Evolutionary conservation across 2,113 vertebrate species (phyloP).

Genomic region (Turdus rufiventris): DNA sequence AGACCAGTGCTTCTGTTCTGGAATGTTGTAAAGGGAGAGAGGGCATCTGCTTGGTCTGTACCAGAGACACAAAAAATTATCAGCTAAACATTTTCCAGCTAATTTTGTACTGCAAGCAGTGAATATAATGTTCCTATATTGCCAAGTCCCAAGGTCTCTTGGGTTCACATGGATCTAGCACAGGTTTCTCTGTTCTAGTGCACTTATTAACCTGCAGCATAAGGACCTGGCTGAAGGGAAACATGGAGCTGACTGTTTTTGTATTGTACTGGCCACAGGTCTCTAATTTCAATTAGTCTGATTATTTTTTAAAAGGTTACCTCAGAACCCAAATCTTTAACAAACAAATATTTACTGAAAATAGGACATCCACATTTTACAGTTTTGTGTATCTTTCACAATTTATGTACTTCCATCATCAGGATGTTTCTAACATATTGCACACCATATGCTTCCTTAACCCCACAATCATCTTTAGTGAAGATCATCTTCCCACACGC

Average conservation of each 20-base stretch:
- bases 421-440: constrained; percentile 24
- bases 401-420: not conserved
- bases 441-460: constrained; percentile 11
- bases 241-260: not conserved
- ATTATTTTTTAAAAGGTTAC: not conserved
- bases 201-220: not conserved
- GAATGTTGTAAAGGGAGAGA: not conserved
- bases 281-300: not conserved
- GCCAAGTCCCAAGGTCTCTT: not conserved
- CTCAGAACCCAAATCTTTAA: not conserved
- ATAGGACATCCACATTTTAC: not conserved
- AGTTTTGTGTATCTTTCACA: not conserved
- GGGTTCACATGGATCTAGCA: not conserved
- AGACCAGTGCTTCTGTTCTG: not conserved
- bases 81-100: not conserved
- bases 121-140: not conserved
- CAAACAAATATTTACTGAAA: not conserved
- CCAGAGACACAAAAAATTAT: not conserved
- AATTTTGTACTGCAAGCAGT: not conserved
- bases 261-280: not conserved
- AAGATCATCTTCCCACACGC: not conserved
- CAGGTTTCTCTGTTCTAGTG: not conserved
- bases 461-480: not conserved
- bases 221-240: not conserved
- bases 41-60: not conserved